Conservation (phyloP, 2,888 invertebrate species). For the Galerucella nymphaeae region DNA sequence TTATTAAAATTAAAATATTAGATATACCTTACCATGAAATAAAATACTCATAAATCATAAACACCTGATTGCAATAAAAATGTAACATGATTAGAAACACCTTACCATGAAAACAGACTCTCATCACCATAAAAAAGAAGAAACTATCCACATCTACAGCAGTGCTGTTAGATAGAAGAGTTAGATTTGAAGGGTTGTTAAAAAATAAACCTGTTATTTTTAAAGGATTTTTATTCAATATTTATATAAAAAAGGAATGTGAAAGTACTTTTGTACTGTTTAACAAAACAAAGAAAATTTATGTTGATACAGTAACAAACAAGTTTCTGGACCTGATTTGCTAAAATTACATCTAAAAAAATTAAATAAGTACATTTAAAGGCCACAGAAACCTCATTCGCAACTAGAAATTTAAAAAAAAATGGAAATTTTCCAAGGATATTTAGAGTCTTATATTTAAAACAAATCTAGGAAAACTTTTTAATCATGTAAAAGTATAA, state of each 20-base stretch:
- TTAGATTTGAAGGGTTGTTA: constrained; percentile 27
- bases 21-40: constrained; percentile 9
- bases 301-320: constrained; percentile 20
- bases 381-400: constrained; percentile 24
- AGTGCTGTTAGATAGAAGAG: constrained; percentile 21
- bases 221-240: constrained; percentile 39
- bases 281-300: constrained; percentile 44
- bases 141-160: constrained; percentile 10
- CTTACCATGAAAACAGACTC: constrained; percentile 24
- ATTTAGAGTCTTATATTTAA: not conserved
- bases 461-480: constrained; percentile 11
- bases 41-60: not conserved
- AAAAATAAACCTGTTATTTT: constrained; percentile 30
- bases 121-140: constrained; percentile 13
- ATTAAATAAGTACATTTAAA: constrained; percentile 49
- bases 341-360: constrained; percentile 51
- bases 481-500: not conserved
- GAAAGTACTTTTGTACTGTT: constrained; percentile 53
- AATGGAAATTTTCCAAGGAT: constrained; percentile 27
- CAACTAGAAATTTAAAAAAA: constrained; percentile 20
- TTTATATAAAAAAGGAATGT: constrained; percentile 31
- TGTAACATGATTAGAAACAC: constrained; percentile 12
- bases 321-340: constrained; percentile 48
- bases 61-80: not conserved
- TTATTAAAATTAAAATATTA: not conserved